These are phyloP conservation scores for Neosilurus mollespiculum DNA, from an alignment of 2,797 vertebrate species.

Conservation along the genomic window DNA sequence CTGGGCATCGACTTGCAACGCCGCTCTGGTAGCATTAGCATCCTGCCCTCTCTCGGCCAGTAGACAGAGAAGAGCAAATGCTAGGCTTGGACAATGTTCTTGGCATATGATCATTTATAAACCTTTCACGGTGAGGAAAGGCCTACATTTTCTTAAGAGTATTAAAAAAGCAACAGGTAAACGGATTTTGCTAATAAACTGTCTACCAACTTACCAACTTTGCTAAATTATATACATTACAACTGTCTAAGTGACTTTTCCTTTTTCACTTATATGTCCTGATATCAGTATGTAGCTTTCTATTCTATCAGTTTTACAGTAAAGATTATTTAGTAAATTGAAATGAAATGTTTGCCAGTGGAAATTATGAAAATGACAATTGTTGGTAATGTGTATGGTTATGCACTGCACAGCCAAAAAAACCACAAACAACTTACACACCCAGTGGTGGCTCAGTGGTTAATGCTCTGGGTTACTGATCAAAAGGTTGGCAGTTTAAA, in stretches of 20 bases:
- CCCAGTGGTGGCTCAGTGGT: no score
- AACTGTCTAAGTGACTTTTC: background rate
- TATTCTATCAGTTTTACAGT: background rate
- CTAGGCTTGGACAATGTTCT: constrained; percentile 41
- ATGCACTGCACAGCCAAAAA: no score
- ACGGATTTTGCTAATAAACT: background rate
- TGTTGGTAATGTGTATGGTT: no score
- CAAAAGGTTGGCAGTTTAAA: no score
- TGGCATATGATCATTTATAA: background rate
- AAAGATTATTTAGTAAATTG: background rate
- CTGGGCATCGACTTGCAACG: constrained; percentile 63
- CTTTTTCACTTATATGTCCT: background rate
- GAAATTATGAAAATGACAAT: background rate
- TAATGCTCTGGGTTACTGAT: no score
- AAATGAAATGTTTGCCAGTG: background rate
- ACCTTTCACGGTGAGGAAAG: background rate
- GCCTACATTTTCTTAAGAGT: background rate
- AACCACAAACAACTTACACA: no score
- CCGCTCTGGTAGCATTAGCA: constrained; percentile 59
- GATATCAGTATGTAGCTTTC: background rate
- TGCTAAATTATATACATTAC: background rate
- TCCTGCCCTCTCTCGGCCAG: constrained; percentile 66
- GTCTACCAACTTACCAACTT: background rate
- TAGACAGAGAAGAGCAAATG: constrained; percentile 49
- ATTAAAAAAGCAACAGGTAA: background rate